Evolutionary conservation across 1,140 invertebrate genomes (phyloP), one percentile per base, ranked within the genome.

Genomic region (Drosophila ercepeae): DNA sequence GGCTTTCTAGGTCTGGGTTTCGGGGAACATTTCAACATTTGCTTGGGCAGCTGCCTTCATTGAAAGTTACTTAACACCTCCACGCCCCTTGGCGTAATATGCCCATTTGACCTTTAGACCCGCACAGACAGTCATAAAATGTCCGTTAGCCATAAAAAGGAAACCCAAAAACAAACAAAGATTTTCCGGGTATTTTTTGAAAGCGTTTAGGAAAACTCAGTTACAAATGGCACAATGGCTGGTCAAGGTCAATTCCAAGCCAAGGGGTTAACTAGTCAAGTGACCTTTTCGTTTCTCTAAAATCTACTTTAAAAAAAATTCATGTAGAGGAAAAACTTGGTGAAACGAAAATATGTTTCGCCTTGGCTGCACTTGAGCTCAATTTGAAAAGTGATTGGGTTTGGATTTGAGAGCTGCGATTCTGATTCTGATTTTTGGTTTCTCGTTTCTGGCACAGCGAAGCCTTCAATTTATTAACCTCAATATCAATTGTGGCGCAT

Each of bases 381-480:
- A 86, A 86, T 88, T 88, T 68, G 77, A 81, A 69, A 53, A 77
- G 45, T 63, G 45, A 60, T 60, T 57, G 45, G 14, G 14, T n/a
- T 61, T 34, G 45, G 14, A 14, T 58, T 41, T 46, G 21, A 21
- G 54, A n/a, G 41, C 18, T 42, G 13, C 14, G 14, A 16, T 18
- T 64, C 27, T 49, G 59, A 27, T 57, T 45, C 42, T 14, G 53
- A 49, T 44, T 48, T 32, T 23, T 27, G 51, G 21, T 58, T 41
- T 63, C 57, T 23, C 48, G 42, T 45, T 72, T 63, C 42, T 83
- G 71, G 53, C 48, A 59, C 58, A 36, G 44, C 44, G 32, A 48
- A 86, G 69, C 83, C 82, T 88, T 82, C 82, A 89, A 86, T 86
- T 89, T 86, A 86, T 86, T 86, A 86, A 86, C 73, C 82, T 71